Percentiles rank a stretch among this genome's conserved stretches.
These are phyloP conservation scores for Cherax destructor DNA, from an alignment of 1,140 invertebrate species.

Conservation along the genomic window DNA sequence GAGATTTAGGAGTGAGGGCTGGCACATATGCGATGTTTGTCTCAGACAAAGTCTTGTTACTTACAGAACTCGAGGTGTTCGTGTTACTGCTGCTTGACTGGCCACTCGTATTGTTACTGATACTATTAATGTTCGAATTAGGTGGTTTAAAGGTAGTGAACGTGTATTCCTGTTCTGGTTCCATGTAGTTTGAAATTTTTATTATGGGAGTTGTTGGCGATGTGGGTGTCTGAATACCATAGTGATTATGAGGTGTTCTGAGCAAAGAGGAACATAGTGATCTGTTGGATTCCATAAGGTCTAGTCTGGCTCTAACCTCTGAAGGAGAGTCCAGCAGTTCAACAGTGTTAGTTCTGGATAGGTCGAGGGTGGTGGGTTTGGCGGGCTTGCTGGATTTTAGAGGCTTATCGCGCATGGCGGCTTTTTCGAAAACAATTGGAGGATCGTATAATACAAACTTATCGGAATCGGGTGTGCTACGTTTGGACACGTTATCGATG, in stretches of 20 bases:
- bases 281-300: constrained; percentile 4
- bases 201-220: constrained; percentile 59
- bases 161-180: constrained; percentile 65
- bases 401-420: constrained; percentile 63
- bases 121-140: not conserved
- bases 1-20: constrained; percentile 35
- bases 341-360: constrained; percentile 31
- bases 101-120: not conserved
- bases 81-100: not conserved
- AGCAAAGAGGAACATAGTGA: constrained; percentile 16
- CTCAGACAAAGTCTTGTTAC: not conserved
- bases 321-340: constrained; percentile 37
- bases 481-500: constrained; percentile 53
- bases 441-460: constrained; percentile 69
- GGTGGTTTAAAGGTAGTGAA: constrained; percentile 68
- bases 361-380: constrained; percentile 41
- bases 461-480: constrained; percentile 70
- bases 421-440: constrained; percentile 70
- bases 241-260: constrained; percentile 7
- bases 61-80: not conserved
- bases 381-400: not conserved
- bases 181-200: constrained; percentile 64
- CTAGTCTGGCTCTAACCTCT: not conserved
- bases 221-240: constrained; percentile 42
- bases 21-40: constrained; percentile 47